Conservation (phyloP, 2,888 invertebrate species). For the Chalcosyrphus nemorum region DNA sequence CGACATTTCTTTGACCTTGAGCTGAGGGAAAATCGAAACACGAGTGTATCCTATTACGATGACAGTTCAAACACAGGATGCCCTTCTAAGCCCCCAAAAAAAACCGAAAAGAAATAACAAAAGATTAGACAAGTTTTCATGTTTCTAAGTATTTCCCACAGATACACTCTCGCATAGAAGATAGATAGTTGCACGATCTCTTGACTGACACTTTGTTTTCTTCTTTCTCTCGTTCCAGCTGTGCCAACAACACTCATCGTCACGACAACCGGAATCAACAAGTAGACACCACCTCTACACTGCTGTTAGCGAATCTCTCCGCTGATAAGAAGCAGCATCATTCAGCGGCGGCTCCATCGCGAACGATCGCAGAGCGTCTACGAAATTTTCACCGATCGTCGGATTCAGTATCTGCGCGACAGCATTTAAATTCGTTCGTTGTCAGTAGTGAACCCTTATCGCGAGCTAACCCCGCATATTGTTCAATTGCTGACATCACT, state of each 20-base stretch:
- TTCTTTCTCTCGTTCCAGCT: constrained; percentile 52
- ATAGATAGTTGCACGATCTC: neutral
- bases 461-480: constrained; percentile 16
- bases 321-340: constrained; percentile 49
- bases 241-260: constrained; percentile 51
- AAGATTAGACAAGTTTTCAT: neutral
- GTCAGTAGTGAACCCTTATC: constrained; percentile 48
- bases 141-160: neutral
- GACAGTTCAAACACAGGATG: neutral
- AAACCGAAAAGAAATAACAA: no score
- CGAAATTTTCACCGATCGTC: constrained; percentile 59
- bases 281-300: constrained; percentile 26
- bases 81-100: neutral
- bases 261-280: constrained; percentile 31
- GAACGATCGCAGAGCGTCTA: constrained; percentile 64
- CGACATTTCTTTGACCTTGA: constrained; percentile 45
- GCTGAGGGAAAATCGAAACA: constrained; percentile 4
- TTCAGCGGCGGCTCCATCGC: constrained; percentile 9
- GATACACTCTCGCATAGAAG: no score
- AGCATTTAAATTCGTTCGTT: constrained; percentile 50
- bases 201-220: constrained; percentile 33
- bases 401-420: constrained; percentile 54
- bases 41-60: neutral
- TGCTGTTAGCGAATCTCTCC: constrained; percentile 31
- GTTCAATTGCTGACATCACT: constrained; percentile 33